These are phyloP conservation scores for Chloromyia formosa DNA, from an alignment of 2,888 invertebrate genomes.

Conservation along the genomic window DNA sequence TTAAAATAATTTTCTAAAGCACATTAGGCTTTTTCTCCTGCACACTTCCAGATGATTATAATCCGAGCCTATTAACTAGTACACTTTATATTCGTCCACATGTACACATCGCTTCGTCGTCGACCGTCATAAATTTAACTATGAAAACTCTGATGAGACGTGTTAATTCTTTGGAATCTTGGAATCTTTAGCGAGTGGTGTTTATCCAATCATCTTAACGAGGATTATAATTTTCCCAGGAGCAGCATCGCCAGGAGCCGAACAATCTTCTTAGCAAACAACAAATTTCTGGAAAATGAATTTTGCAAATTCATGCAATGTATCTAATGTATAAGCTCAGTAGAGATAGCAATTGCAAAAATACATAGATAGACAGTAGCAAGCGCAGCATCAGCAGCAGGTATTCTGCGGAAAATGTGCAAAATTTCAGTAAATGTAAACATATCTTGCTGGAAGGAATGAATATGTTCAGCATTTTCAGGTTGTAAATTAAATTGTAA, in stretches of 20 bases:
- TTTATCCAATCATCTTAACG: constrained; percentile 3
- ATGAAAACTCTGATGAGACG: constrained; percentile 7
- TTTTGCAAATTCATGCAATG: not conserved
- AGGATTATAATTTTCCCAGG: constrained; percentile 14
- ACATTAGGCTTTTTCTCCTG: too few relatives aligned
- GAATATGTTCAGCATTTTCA: not conserved
- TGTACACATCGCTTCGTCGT: not conserved
- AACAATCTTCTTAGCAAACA: too few relatives aligned
- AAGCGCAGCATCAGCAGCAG: not conserved
- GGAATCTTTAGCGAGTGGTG: too few relatives aligned
- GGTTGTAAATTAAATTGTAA: not conserved
- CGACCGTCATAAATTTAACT: not conserved
- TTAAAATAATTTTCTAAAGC: too few relatives aligned
- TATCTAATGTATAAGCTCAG: too few relatives aligned
- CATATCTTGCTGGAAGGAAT: not conserved
- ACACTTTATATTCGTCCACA: not conserved
- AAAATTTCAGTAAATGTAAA: constrained; percentile 9
- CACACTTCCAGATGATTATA: not conserved
- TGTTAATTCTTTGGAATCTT: not conserved
- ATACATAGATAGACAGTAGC: too few relatives aligned
- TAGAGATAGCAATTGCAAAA: too few relatives aligned
- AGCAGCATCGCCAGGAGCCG: not conserved
- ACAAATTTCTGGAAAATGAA: constrained; percentile 11
- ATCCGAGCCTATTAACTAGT: not conserved
- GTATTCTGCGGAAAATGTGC: constrained; percentile 3